phyloP scores from a whole-genome alignment of 2,888 invertebrate species.

The Metallyticus violacea region DNA sequence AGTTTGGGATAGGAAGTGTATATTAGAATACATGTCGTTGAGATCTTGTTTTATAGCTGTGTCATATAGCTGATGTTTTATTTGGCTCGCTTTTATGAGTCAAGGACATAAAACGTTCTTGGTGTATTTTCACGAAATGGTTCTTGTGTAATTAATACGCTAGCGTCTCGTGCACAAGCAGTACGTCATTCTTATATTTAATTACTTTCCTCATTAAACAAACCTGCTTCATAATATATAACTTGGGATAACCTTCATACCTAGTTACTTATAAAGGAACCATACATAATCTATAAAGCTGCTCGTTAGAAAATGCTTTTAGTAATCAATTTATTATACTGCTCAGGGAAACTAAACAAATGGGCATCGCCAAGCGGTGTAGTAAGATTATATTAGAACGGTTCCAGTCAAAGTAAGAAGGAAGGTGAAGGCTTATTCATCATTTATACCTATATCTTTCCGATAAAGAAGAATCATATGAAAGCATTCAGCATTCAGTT shows the following conservation, averaged over 20 bases:
- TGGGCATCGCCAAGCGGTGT: background rate
- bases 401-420: too few relatives aligned
- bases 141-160: background rate
- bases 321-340: background rate
- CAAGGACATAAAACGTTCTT: background rate
- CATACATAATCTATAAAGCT: background rate
- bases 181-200: background rate
- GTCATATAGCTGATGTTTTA: background rate
- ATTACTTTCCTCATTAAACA: background rate
- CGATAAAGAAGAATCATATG: too few relatives aligned
- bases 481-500: too few relatives aligned
- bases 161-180: background rate
- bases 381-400: too few relatives aligned
- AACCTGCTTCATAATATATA: background rate
- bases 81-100: background rate
- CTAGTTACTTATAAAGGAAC: background rate
- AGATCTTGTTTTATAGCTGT: background rate
- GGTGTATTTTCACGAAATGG: background rate
- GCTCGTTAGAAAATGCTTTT: background rate
- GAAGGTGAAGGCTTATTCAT: too few relatives aligned
- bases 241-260: background rate
- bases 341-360: background rate
- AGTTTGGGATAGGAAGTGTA: background rate
- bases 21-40: background rate
- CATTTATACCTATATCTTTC: too few relatives aligned